phyloP scores from a whole-genome alignment of 2,888 invertebrate species.

The Caenorhabditis sulstoni region DNA sequence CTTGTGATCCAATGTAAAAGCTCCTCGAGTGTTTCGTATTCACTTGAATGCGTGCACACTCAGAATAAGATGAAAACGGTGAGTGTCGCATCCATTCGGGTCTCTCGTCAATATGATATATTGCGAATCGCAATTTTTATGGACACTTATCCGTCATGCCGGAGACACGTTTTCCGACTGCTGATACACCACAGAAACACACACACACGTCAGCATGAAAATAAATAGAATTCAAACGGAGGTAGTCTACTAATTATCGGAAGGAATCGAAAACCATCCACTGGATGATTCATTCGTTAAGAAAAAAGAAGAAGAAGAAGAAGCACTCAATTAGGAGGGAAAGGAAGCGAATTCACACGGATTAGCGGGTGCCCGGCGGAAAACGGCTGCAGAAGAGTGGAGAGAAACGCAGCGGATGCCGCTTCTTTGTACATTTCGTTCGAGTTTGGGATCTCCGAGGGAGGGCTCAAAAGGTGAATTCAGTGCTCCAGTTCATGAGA shows the following conservation, averaged over 20 bases:
- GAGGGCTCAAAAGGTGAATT: conserved; percentile 20
- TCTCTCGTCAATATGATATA: conserved; percentile 13
- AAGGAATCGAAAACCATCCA: neutral
- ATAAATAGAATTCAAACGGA: neutral
- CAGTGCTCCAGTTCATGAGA: conserved; percentile 5
- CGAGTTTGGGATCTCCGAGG: neutral
- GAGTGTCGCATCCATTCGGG: neutral
- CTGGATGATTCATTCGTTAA: neutral
- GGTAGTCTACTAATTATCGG: neutral
- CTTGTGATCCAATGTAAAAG: no score
- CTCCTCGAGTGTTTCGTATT: neutral
- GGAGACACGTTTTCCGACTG: conserved; percentile 15
- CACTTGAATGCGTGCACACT: neutral
- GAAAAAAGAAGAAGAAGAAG: neutral
- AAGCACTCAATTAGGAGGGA: conserved; percentile 7
- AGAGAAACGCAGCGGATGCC: neutral
- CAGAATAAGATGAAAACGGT: neutral
- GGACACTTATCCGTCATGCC: conserved; percentile 26
- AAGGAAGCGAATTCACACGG: conserved; percentile 15
- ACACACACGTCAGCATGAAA: conserved; percentile 1
- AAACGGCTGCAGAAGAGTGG: neutral
- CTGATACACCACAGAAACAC: conserved; percentile 10
- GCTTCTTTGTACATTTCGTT: conserved; percentile 7
- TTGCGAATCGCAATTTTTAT: conserved; percentile 24
- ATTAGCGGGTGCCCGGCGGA: conserved; percentile 6